Evolutionary conservation across 30 jellyfish, hydroid and myxozoan genomes (phyloP).

Genomic region (Aurelia coerulea): DNA sequence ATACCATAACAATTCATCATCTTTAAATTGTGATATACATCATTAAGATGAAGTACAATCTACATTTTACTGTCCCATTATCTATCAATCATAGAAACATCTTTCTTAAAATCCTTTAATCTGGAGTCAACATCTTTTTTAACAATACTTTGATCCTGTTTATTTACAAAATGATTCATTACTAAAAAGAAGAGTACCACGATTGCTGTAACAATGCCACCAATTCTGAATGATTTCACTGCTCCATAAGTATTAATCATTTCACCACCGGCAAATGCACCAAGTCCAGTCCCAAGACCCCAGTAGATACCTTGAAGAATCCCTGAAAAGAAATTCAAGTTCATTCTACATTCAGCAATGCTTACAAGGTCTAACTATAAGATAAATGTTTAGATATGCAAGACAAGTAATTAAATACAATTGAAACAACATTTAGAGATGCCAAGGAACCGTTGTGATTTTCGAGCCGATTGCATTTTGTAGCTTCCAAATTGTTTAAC

Average conservation of each 20-base stretch:
- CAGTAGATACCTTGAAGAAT: conserved; percentile 97
- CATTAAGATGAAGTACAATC: too few relatives aligned
- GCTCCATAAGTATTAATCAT: conserved; percentile 82
- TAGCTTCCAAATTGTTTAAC: too few relatives aligned
- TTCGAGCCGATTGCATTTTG: too few relatives aligned
- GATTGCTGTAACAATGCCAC: conserved; percentile 80
- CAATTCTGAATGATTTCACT: conserved; percentile 73
- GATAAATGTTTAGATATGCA: not conserved
- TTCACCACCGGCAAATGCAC: conserved; percentile 96
- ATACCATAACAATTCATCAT: too few relatives aligned
- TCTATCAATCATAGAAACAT: not conserved
- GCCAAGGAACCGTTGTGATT: too few relatives aligned
- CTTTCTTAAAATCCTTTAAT: conserved; percentile 31
- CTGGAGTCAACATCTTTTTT: conserved; percentile 34
- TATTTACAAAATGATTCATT: conserved; percentile 23
- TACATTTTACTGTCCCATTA: too few relatives aligned
- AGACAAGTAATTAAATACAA: too few relatives aligned
- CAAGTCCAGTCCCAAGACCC: conserved; percentile 99
- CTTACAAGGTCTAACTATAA: not conserved
- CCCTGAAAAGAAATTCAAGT: conserved; percentile 57
- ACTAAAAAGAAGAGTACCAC: conserved; percentile 45
- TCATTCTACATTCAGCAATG: too few relatives aligned
- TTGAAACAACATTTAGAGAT: too few relatives aligned
- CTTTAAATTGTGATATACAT: too few relatives aligned
- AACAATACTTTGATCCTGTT: conserved; percentile 4